phyloP scores from a whole-genome alignment of 2,797 vertebrate genomes.

The Poeciliopsis gracilis region DNA sequence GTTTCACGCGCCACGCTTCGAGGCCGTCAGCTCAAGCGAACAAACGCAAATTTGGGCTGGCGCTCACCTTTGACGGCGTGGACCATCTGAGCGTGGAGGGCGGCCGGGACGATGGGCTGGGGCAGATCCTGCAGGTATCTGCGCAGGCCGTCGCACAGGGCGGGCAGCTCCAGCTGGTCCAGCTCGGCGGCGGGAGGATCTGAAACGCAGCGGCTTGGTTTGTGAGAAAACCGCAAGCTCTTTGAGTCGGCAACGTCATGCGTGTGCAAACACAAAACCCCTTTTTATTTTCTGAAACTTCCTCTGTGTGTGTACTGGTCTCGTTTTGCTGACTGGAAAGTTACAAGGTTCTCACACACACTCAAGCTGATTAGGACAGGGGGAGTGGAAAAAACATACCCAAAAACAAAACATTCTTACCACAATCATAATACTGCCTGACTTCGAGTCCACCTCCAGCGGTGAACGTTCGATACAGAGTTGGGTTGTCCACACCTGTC shows the following conservation, averaged over 20 bases:
- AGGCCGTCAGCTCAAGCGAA: conserved; percentile 9
- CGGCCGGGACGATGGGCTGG: conserved; percentile 88
- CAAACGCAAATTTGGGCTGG: neutral
- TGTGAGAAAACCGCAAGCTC: neutral
- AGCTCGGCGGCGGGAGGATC: conserved; percentile 83
- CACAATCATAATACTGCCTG: conserved; percentile 91
- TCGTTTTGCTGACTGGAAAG: neutral
- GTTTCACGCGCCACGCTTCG: conserved; percentile 10
- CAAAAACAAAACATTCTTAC: conserved; percentile 71
- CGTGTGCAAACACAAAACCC: neutral
- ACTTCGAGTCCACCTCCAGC: conserved; percentile 87
- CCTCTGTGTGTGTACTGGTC: conserved; percentile 8
- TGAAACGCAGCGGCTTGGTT: conserved; percentile 36
- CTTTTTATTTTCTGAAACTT: conserved; percentile 15
- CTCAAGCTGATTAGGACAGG: conserved; percentile 1
- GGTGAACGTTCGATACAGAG: conserved; percentile 90
- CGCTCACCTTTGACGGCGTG: conserved; percentile 89
- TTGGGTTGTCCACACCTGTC: conserved; percentile 90
- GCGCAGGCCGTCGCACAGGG: conserved; percentile 89
- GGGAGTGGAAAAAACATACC: neutral
- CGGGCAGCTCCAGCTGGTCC: conserved; percentile 88
- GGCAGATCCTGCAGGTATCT: conserved; percentile 94
- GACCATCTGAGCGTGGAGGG: conserved; percentile 87
- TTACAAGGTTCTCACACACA: conserved; percentile 4
- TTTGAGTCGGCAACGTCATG: neutral